Evolutionary conservation across 2,888 invertebrate genomes (phyloP), one percentile per base, ranked within the genome.

Genomic region (Tillus elongatus): DNA sequence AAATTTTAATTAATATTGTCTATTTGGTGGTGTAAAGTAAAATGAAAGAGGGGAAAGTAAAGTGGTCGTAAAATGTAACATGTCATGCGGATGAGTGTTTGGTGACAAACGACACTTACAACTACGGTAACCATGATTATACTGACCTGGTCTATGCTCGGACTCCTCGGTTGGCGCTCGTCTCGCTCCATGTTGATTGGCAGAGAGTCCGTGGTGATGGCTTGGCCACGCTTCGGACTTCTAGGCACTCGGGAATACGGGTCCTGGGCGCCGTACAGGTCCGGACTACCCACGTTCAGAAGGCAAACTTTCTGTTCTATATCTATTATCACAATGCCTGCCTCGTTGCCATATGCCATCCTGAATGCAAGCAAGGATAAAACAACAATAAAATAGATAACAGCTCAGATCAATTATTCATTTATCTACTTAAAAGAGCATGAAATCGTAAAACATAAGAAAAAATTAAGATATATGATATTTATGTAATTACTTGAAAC

Each of bases 271-370:
- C 86, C 88, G 74, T 95, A 93, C 51, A 97, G 76, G 67, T 95
- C 91, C 52, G 85, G 82, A 52, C 91, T 86, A 50, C 85, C 84
- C 65, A 91, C 78, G 69, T 89, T 92, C 50, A 87, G 73, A 59
- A 96, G 76, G 66, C 87, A 85, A 47, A 80, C 75, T 71, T 88
- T 89, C 68, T 93, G 92, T 62, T 88, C 76, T 67, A 89, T 82
- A 74, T 97, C 97, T 61, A 93, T 80, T 68, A 97, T 82, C 64
- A 91, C 92, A 64, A 97, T 74, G 55, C 96, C 95, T 56, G 86
- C 83, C 70, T 96, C 95, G 65, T 91, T 95, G 57, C 96, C 96
- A 73, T 93, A 96, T 58, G 93, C 90, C 82, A 97, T 78, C 64
- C 96, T 96, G 69, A 30, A 36, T 67, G 66, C 15, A 43, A 33